Evolutionary conservation across 2,797 vertebrate genomes (phyloP), one percentile per base, ranked within the genome.

Genomic region (Salarias fasciatus): DNA sequence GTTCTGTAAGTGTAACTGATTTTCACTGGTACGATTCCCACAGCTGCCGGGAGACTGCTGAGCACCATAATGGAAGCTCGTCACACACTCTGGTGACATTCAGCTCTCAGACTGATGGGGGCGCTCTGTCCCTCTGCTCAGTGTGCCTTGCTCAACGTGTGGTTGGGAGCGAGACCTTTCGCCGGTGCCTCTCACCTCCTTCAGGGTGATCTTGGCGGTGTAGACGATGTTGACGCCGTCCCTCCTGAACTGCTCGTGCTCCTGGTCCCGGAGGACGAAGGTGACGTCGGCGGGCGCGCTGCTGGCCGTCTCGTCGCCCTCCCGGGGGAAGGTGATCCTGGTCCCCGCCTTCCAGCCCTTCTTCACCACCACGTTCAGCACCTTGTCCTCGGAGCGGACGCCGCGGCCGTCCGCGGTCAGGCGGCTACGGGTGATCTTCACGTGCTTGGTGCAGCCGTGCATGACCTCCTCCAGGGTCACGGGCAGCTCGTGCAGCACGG

Each of bases 321-420:
- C 96, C 63, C 95, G 94, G 63, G 96, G 96, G 84, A 99, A 98
- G 30, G 97, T 99, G 93, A 99, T 98, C 89, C 93, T 97, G 63
- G 97, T 99, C 37, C 96, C 97, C 3, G 97, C 95, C 63, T 95
- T 97, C 97, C 96, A 99, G 6, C 96, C 96, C 5, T 95, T 95
- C 81, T 99, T 97, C 90, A 99, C 97, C 85, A 98, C 95, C 66
- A 99, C 95, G 5, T 98, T 97, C 4, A 99, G 86, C 79, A 98
- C 94, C 89, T 97, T 96, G 79, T 98, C 96, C 74, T 99, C 97
- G 0, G 93, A 91, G 37, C 94, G 85, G 74, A 95, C 74, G 63
- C 93, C 93, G 63, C 93, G 91, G 42, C 96, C 95, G 0, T 99
- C 96, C 0, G 94, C 80, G 8, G 94, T 95, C 64, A 96, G 93